Percentiles rank a stretch among this genome's conserved stretches.
Evolutionary conservation across 1,140 invertebrate genomes (phyloP).

Genomic region (Cephus cinctus): DNA sequence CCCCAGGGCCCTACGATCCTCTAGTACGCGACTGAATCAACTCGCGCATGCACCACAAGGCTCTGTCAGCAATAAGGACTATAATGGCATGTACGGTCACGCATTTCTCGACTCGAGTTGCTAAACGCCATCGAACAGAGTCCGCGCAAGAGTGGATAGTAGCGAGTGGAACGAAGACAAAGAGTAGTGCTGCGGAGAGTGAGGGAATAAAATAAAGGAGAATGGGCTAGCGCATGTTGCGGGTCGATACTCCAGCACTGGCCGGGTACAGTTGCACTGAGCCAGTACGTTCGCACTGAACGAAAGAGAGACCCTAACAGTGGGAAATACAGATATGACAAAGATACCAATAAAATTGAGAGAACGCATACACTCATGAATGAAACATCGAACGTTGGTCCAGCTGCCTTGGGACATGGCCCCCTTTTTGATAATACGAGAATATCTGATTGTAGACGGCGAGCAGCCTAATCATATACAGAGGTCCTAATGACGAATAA

Average conservation of each 20-base stretch:
- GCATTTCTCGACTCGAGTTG: slow-evolving; percentile 17
- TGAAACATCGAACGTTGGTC: no score
- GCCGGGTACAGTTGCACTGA: slow-evolving; percentile 20
- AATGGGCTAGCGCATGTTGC: slow-evolving; percentile 23
- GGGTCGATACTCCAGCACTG: slow-evolving; percentile 46
- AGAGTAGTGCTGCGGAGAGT: slow-evolving; percentile 1
- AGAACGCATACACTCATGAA: no score
- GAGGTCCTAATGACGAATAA: no score
- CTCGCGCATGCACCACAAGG: slow-evolving; percentile 34
- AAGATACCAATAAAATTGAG: no score
- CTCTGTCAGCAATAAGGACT: slow-evolving; percentile 2
- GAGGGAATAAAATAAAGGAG: not conserved
- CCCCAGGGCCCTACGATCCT: slow-evolving; percentile 1
- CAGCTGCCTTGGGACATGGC: no score
- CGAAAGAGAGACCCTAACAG: no score
- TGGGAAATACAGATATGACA: no score
- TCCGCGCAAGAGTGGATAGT: slow-evolving; percentile 1
- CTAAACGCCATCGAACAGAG: not conserved
- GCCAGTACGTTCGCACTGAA: no score
- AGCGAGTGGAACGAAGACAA: slow-evolving; percentile 1
- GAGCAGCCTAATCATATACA: no score
- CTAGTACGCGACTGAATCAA: slow-evolving; percentile 12
- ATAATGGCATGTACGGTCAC: slow-evolving; percentile 15
- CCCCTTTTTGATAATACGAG: no score
- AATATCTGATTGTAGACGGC: no score